Percentiles rank a stretch among this genome's conserved stretches.
phyloP scores from a whole-genome alignment of 2,888 invertebrate species.

The Drosophila nigricruria region DNA sequence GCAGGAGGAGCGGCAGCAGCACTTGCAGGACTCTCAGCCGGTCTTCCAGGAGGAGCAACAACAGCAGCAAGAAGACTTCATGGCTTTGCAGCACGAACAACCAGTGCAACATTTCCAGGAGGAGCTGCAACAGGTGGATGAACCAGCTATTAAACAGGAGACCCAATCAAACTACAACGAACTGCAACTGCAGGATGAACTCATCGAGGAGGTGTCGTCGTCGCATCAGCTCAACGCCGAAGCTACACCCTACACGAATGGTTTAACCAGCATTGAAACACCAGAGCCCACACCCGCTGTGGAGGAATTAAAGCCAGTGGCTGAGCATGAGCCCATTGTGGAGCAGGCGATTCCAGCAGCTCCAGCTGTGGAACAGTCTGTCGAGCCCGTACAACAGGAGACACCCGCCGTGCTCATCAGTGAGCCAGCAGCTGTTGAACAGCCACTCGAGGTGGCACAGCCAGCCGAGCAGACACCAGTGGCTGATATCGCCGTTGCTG shows the following conservation, averaged over 20 bases:
- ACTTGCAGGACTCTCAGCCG: not conserved
- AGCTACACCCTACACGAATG: constrained; percentile 40
- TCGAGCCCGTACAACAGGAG: constrained; percentile 18
- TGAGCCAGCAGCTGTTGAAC: constrained; percentile 8
- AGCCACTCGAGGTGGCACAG: constrained; percentile 2
- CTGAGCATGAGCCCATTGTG: constrained; percentile 15
- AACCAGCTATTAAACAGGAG: constrained; percentile 35
- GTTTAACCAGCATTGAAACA: constrained; percentile 26
- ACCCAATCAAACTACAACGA: constrained; percentile 51
- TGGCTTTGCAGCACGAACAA: constrained; percentile 2
- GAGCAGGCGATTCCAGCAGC: not conserved
- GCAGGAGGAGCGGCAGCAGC: constrained; percentile 4
- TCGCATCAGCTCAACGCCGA: constrained; percentile 19
- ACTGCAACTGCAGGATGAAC: constrained; percentile 48
- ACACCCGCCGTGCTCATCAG: constrained; percentile 1
- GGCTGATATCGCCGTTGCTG: constrained; percentile 9
- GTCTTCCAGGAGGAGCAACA: constrained; percentile 2
- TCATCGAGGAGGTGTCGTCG: constrained; percentile 35
- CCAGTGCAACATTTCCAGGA: constrained; percentile 15
- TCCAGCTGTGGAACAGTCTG: constrained; percentile 18
- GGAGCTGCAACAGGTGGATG: constrained; percentile 15
- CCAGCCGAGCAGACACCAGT: constrained; percentile 3
- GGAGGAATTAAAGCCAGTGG: constrained; percentile 7
- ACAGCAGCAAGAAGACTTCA: not conserved
- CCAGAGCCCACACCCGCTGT: constrained; percentile 33